phyloP scores from a whole-genome alignment of 2,113 vertebrate species.

The Apteryx mantelli region DNA sequence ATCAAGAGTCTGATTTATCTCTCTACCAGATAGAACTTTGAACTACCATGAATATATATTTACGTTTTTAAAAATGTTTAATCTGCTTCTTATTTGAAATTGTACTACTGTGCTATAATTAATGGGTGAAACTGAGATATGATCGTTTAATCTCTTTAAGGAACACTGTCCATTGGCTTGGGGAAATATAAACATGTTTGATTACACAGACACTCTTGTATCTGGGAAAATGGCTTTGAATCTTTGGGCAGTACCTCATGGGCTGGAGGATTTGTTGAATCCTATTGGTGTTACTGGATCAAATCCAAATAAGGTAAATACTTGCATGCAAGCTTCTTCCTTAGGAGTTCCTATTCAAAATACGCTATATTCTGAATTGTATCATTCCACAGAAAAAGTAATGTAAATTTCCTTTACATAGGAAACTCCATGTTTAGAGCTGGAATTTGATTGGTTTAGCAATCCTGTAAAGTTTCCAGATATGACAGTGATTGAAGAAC shows the following conservation, averaged over 20 bases:
- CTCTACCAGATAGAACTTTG: not conserved
- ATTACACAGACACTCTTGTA: constrained; percentile 96
- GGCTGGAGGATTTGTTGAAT: constrained; percentile 95
- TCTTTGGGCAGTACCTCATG: constrained; percentile 97
- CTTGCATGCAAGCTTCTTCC: not conserved
- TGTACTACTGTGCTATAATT: not conserved
- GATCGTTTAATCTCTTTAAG: constrained; percentile 77
- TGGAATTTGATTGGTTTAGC: constrained; percentile 98
- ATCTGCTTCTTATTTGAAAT: not conserved
- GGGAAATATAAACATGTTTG: constrained; percentile 98
- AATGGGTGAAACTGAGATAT: constrained; percentile 3
- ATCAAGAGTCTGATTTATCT: not conserved
- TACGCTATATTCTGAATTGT: not conserved
- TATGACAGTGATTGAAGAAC: constrained; percentile 93
- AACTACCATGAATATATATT: not conserved
- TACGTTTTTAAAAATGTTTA: not conserved
- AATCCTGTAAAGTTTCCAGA: constrained; percentile 95
- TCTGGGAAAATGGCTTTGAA: constrained; percentile 98
- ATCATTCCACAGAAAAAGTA: not conserved
- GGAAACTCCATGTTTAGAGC: constrained; percentile 98
- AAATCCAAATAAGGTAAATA: constrained; percentile 94
- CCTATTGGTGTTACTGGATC: constrained; percentile 97
- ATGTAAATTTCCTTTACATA: constrained; percentile 64
- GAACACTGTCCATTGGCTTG: constrained; percentile 97
- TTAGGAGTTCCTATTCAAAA: not conserved